Percentiles rank a stretch among this genome's conserved stretches.
phyloP scores from a whole-genome alignment of 2,888 invertebrate species.

The Homarus gammarus region DNA sequence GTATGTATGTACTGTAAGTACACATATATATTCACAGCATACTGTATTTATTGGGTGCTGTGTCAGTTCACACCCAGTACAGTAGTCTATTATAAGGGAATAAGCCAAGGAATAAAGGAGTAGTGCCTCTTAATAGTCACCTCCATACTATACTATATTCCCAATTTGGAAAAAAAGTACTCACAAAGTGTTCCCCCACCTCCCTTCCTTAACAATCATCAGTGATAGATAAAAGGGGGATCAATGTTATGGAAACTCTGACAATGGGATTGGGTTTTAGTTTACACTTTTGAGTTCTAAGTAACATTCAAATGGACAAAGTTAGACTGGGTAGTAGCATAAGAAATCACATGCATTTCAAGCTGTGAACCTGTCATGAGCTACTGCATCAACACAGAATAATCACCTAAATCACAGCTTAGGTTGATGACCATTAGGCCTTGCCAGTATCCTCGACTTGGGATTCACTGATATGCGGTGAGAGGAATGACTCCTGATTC shows the following conservation, averaged over 20 bases:
- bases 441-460: conserved; percentile 10
- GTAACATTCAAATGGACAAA: neutral
- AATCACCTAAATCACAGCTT: neutral
- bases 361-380: neutral
- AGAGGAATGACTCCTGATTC: conserved; percentile 18
- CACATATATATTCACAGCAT: conserved; percentile 16
- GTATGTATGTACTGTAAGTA: conserved; percentile 21
- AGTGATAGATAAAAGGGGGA: neutral
- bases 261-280: neutral
- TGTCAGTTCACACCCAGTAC: neutral
- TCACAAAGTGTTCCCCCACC: conserved; percentile 7
- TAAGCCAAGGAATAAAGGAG: neutral
- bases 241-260: neutral
- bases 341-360: neutral
- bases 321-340: neutral
- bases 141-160: neutral
- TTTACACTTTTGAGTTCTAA: neutral
- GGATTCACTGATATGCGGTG: conserved; percentile 16
- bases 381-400: neutral
- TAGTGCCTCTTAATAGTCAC: neutral
- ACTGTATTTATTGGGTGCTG: neutral
- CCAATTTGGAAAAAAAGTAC: neutral
- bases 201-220: neutral
- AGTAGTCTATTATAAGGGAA: neutral
- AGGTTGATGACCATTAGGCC: neutral